Percentiles rank a stretch among this genome's conserved stretches.
phyloP scores from a whole-genome alignment of 1,140 invertebrate species.

The Drosophila ambigua region DNA sequence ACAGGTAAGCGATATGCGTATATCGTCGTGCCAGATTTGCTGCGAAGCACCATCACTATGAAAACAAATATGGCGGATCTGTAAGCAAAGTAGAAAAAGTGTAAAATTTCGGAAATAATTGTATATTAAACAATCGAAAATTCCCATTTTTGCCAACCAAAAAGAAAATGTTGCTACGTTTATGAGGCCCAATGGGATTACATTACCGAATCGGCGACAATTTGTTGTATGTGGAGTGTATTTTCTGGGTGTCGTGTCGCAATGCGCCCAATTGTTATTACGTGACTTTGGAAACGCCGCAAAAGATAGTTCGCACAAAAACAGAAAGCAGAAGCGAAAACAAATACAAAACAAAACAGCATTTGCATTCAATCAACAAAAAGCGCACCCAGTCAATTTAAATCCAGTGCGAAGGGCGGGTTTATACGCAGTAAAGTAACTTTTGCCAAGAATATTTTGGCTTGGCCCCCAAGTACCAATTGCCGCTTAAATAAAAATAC shows the following conservation, averaged over 20 bases:
- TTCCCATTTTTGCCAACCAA: slow-evolving; percentile 23
- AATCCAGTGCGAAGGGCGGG: no score
- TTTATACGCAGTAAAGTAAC: no score
- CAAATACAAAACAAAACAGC: no score
- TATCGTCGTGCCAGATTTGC: no score
- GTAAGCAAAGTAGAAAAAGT: slow-evolving; percentile 55
- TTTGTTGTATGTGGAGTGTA: slow-evolving; percentile 9
- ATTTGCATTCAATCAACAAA: no score
- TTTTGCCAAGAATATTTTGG: no score
- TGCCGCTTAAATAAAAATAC: no score
- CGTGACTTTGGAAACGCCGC: slow-evolving; percentile 54
- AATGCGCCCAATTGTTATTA: slow-evolving; percentile 58
- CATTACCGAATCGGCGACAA: not conserved
- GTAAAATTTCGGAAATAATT: slow-evolving; percentile 28
- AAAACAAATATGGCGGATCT: slow-evolving; percentile 75
- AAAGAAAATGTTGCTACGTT: not conserved
- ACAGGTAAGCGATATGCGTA: no score
- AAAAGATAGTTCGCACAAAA: slow-evolving; percentile 26
- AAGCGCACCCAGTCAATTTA: no score
- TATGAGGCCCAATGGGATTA: no score
- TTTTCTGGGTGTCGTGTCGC: slow-evolving; percentile 29
- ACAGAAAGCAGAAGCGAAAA: slow-evolving; percentile 6
- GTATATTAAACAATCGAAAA: slow-evolving; percentile 2
- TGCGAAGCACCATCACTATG: not conserved
- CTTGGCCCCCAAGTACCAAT: no score